These are phyloP conservation scores for Rugalucina vietnamica DNA, from an alignment of 2,888 invertebrate species.

Conservation along the genomic window DNA sequence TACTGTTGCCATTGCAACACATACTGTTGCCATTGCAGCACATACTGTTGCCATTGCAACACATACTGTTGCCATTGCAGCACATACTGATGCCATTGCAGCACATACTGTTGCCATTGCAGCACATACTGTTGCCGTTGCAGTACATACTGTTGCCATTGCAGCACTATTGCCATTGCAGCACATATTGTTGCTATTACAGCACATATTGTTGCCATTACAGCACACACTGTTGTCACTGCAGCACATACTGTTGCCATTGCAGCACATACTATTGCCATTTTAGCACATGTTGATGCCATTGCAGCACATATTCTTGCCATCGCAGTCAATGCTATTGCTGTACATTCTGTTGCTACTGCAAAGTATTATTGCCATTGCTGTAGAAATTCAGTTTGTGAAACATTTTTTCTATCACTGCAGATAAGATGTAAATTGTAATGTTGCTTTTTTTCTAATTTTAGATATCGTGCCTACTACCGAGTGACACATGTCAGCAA, in stretches of 20 bases:
- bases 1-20: not conserved
- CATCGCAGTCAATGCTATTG: not conserved
- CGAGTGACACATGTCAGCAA: conserved; percentile 87
- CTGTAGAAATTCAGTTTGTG: not conserved
- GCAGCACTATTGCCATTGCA: not conserved
- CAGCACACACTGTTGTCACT: not conserved
- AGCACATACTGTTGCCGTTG: not conserved
- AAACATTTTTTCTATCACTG: not conserved
- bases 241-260: not conserved
- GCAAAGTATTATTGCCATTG: not conserved
- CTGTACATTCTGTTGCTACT: conserved; percentile 28
- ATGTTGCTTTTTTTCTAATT: conserved; percentile 83
- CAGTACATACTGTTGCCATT: not conserved
- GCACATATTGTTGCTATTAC: not conserved
- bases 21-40: not conserved
- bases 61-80: not conserved
- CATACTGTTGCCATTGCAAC: not conserved
- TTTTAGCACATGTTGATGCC: not conserved
- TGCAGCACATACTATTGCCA: not conserved
- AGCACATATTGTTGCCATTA: not conserved
- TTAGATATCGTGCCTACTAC: conserved; percentile 94
- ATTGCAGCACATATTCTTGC: not conserved
- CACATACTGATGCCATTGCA: not conserved
- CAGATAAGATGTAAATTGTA: not conserved
- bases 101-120: not conserved